These are phyloP conservation scores for Orius insidiosus DNA, from an alignment of 1,140 invertebrate genomes.

Conservation along the genomic window DNA sequence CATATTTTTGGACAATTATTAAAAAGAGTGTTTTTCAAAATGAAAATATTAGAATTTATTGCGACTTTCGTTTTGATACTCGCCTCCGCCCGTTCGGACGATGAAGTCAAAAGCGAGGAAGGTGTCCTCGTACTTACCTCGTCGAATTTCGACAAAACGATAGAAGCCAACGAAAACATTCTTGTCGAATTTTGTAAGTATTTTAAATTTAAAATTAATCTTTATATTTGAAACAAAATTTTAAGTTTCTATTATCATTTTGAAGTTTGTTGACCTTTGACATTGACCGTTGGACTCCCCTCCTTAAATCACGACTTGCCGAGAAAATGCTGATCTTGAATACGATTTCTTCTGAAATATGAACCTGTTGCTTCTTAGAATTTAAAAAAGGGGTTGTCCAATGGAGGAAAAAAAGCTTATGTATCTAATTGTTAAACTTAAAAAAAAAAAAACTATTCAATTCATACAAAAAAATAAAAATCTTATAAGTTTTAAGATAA, in stretches of 20 bases:
- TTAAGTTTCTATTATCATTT: neutral
- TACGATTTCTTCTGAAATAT: too few species aligned
- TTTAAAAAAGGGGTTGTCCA: too few species aligned
- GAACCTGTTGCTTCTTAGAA: too few species aligned
- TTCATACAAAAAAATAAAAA: too few species aligned
- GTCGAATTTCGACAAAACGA: constrained; percentile 64
- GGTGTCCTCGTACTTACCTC: constrained; percentile 78
- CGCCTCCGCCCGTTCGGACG: constrained; percentile 21
- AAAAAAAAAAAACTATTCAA: too few species aligned
- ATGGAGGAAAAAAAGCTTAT: too few species aligned
- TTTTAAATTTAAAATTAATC: constrained; percentile 1
- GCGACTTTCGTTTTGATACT: constrained; percentile 12
- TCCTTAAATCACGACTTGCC: too few species aligned
- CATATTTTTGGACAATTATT: neutral
- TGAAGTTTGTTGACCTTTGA: constrained; percentile 5
- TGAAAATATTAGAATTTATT: neutral
- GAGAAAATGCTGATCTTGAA: too few species aligned
- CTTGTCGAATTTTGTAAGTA: constrained; percentile 97
- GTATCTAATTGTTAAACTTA: too few species aligned
- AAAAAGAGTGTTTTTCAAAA: too few species aligned
- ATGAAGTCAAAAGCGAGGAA: constrained; percentile 64
- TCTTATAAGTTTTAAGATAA: too few species aligned
- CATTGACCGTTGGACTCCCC: constrained; percentile 2
- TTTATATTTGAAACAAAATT: too few species aligned
- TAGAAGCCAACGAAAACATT: constrained; percentile 60